A percentile compares a stretch with the other conserved stretches of the same genome.
phyloP scores from a whole-genome alignment of 2,113 vertebrate genomes.

The Opisthocomus hoazin region DNA sequence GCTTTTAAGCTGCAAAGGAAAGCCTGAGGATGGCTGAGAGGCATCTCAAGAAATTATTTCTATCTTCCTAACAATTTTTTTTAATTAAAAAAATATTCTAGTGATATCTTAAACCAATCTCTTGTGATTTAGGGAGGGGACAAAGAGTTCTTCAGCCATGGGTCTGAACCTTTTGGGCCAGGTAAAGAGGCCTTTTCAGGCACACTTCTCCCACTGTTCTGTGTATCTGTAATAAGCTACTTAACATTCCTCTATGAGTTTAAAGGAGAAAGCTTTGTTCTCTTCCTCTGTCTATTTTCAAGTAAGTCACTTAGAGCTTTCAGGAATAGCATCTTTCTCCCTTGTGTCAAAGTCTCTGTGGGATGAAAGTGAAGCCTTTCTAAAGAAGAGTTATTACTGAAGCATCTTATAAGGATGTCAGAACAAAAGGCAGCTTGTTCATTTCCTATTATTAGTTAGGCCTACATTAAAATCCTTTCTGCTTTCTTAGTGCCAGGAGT shows the following conservation, averaged over 20 bases:
- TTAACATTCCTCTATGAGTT: slow-evolving; percentile 12
- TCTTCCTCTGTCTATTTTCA: neutral
- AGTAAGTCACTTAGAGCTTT: neutral
- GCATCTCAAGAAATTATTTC: neutral
- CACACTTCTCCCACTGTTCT: neutral
- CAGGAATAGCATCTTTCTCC: slow-evolving; percentile 23
- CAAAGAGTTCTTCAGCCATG: neutral
- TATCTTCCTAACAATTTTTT: neutral
- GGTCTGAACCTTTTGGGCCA: neutral
- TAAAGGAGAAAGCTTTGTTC: slow-evolving; percentile 24
- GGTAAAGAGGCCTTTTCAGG: neutral
- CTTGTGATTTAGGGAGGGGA: neutral
- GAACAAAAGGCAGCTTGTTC: slow-evolving; percentile 5
- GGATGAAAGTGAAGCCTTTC: slow-evolving; percentile 29
- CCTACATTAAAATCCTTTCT: neutral
- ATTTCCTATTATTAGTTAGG: slow-evolving; percentile 14
- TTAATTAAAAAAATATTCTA: neutral
- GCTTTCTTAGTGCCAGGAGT: neutral
- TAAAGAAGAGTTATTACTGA: slow-evolving; percentile 24
- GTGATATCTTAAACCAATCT: neutral
- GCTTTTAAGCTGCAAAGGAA: neutral
- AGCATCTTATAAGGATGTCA: neutral
- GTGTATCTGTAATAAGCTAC: neutral
- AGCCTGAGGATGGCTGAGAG: neutral
- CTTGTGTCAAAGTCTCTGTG: slow-evolving; percentile 18